Conservation (phyloP, 2,113 vertebrate species). For the Gnathonemus longibarbis region DNA sequence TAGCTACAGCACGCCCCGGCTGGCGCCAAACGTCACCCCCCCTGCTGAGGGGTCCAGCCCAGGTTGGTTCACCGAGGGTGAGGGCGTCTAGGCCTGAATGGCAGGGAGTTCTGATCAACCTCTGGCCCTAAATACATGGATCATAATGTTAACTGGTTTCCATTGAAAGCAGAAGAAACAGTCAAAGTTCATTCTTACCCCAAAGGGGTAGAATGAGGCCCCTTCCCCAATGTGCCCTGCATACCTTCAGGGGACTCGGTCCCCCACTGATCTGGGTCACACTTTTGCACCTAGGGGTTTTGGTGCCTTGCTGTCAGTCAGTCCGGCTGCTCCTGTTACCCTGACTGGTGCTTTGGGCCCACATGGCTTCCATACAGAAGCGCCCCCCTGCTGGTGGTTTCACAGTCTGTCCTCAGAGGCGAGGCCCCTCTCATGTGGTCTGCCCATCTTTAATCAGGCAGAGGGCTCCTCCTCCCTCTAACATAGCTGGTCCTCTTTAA, state of each 20-base stretch:
- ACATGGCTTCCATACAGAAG: neutral
- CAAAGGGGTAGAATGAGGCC: neutral
- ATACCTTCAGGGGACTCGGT: neutral
- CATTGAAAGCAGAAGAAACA: neutral
- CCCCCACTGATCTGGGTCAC: neutral
- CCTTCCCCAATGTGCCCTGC: neutral
- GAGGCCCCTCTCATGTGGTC: neutral
- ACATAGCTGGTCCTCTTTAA: neutral
- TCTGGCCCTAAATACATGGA: neutral
- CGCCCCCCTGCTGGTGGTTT: neutral
- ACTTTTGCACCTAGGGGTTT: neutral
- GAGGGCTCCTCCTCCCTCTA: neutral
- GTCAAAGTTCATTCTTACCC: neutral
- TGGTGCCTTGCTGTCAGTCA: neutral
- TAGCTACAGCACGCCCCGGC: constrained; percentile 30
- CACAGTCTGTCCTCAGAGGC: neutral
- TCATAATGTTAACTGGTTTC: neutral
- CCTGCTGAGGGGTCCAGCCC: constrained; percentile 16
- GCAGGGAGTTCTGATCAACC: neutral
- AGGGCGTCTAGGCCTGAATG: neutral
- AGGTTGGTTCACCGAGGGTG: constrained; percentile 36
- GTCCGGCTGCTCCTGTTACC: neutral
- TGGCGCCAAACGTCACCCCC: neutral
- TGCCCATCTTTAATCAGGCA: neutral
- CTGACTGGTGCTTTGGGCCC: neutral